Conservation (phyloP, 2,888 invertebrate genomes). For the Torymus auratus region DNA sequence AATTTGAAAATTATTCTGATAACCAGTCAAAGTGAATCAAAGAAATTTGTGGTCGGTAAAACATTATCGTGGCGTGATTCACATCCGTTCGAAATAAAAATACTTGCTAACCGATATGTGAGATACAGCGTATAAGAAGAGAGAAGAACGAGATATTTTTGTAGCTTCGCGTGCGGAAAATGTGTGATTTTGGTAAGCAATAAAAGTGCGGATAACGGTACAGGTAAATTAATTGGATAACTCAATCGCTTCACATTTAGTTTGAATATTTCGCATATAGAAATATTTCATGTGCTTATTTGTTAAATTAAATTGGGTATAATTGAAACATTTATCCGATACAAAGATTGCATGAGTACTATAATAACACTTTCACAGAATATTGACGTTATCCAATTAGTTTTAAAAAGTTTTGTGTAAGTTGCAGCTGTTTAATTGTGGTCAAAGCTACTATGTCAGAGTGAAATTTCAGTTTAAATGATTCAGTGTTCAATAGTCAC, state of each 20-base stretch:
- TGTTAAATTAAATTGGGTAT: no score
- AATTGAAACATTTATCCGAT: no score
- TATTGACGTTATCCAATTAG: conserved; percentile 18
- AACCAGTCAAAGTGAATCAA: conserved; percentile 22
- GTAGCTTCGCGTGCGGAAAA: conserved; percentile 37
- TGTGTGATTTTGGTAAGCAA: conserved; percentile 51
- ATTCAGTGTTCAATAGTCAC: conserved; percentile 10
- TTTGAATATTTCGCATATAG: no score
- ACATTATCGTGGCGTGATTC: background rate
- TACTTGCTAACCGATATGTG: conserved; percentile 17
- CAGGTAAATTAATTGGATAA: conserved; percentile 11
- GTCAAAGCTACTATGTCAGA: conserved; percentile 16
- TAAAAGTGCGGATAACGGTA: conserved; percentile 20
- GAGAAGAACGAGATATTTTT: conserved; percentile 63
- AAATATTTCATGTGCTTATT: no score
- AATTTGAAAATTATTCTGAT: conserved; percentile 38
- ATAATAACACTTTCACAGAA: background rate
- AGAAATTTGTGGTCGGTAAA: conserved; percentile 16
- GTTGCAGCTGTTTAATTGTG: conserved; percentile 7
- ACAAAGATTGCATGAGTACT: no score
- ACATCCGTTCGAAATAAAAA: conserved; percentile 6
- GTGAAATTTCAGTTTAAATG: background rate
- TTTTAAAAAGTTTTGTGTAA: conserved; percentile 5
- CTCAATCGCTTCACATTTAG: background rate
- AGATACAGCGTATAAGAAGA: conserved; percentile 14